Evolutionary conservation across 2,888 invertebrate species (phyloP).

Genomic region (Conops quadrifasciatus): DNA sequence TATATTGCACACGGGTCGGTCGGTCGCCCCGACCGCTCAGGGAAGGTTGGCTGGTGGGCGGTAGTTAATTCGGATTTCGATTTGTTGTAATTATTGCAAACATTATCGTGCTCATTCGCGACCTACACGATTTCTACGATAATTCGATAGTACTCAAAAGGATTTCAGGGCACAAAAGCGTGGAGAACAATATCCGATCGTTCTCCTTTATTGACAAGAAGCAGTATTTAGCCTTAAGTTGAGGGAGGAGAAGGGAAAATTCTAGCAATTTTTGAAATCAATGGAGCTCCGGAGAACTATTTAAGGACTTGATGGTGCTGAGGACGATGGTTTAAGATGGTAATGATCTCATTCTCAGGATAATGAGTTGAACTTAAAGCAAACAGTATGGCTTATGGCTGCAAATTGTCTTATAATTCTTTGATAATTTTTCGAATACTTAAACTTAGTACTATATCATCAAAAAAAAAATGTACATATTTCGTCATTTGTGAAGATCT

Average conservation of each 20-base stretch:
- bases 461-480: no score
- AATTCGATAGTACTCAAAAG: not conserved
- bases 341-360: no score
- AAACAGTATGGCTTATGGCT: no score
- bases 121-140: not conserved
- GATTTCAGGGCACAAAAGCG: not conserved
- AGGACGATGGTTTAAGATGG: not conserved
- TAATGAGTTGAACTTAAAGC: no score
- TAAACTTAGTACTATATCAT: no score
- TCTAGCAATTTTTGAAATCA: not conserved
- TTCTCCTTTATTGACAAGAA: not conserved
- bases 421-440: no score
- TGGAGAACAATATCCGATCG: not conserved
- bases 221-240: no score
- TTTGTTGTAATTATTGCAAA: constrained; percentile 45
- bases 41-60: constrained; percentile 7
- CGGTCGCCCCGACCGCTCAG: constrained; percentile 19
- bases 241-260: not conserved
- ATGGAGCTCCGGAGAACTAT: no score
- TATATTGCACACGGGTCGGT: constrained; percentile 39
- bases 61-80: constrained; percentile 34
- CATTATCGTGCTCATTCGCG: constrained; percentile 5
- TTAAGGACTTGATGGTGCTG: no score
- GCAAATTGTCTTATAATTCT: no score
- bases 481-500: no score